A percentile compares a stretch with the other conserved stretches of the same genome.
Conservation (phyloP, 2,888 invertebrate genomes). For the Meteorus cinctellus region DNA sequence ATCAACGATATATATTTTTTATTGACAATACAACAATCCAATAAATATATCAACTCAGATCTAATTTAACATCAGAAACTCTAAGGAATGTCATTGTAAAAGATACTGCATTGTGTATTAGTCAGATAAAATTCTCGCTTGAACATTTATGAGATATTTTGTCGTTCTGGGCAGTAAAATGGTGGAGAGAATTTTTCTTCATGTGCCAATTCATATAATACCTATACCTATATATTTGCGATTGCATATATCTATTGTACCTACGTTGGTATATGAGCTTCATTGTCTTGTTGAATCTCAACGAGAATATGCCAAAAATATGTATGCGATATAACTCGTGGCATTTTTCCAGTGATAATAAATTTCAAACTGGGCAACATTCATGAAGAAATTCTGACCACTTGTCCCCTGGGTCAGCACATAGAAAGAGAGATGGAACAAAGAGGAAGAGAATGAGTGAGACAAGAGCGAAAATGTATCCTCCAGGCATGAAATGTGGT, state of each 20-base stretch:
- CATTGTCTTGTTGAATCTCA: slow-evolving; percentile 6
- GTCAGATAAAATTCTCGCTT: neutral
- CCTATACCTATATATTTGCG: too few species aligned
- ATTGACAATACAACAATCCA: too few species aligned
- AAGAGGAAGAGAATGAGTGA: neutral
- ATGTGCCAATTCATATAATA: neutral
- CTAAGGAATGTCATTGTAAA: neutral
- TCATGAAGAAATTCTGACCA: slow-evolving; percentile 12
- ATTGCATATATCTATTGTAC: neutral
- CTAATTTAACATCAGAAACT: neutral
- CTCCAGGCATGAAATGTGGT: neutral
- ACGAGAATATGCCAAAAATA: neutral
- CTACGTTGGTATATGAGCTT: neutral
- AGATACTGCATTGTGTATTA: neutral
- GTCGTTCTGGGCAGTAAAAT: neutral
- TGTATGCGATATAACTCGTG: slow-evolving; percentile 11
- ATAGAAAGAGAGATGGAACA: neutral
- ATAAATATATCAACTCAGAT: neutral
- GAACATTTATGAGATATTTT: neutral
- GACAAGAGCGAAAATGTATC: neutral
- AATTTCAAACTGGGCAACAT: slow-evolving; percentile 12
- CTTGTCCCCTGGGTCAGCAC: neutral
- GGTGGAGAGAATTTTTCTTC: neutral
- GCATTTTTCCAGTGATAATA: slow-evolving; percentile 30
- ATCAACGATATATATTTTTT: too few species aligned